Percentiles rank a stretch among this genome's conserved stretches.
Conservation (phyloP, 2,113 vertebrate genomes). For the Ceyx margarethae region DNA sequence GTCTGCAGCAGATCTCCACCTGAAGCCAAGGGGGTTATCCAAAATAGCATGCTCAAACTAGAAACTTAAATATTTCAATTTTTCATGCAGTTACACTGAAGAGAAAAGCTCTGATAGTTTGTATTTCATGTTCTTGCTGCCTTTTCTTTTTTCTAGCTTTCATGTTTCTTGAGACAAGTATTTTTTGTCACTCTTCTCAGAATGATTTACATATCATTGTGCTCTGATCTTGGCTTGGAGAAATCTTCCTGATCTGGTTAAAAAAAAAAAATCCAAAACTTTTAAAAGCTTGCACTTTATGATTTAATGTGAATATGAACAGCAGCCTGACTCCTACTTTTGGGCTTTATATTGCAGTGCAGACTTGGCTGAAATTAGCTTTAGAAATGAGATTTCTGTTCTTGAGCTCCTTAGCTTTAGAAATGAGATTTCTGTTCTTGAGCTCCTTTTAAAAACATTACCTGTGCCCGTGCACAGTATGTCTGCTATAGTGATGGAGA, state of each 20-base stretch:
- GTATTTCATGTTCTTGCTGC: background rate
- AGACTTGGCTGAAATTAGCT: background rate
- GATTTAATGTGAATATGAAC: background rate
- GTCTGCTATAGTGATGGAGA: background rate
- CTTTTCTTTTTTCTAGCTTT: background rate
- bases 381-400: background rate
- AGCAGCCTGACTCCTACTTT: no score
- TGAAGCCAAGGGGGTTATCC: background rate
- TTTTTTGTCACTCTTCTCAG: background rate
- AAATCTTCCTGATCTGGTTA: background rate
- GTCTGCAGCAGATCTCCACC: background rate
- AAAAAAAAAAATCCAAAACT: background rate
- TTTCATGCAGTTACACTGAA: background rate
- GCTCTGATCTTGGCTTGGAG: background rate
- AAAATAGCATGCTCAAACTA: background rate
- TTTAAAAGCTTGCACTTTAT: background rate
- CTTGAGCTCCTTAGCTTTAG: background rate
- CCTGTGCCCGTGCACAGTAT: background rate
- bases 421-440: background rate
- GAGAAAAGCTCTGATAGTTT: background rate
- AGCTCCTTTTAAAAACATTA: background rate
- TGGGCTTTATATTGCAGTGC: no score
- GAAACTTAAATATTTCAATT: background rate
- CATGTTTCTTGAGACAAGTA: background rate
- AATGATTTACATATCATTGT: background rate